These are phyloP conservation scores for Rhopilema esculentum DNA, from an alignment of 30 jellyfish, hydroid and myxozoan species.

Conservation along the genomic window DNA sequence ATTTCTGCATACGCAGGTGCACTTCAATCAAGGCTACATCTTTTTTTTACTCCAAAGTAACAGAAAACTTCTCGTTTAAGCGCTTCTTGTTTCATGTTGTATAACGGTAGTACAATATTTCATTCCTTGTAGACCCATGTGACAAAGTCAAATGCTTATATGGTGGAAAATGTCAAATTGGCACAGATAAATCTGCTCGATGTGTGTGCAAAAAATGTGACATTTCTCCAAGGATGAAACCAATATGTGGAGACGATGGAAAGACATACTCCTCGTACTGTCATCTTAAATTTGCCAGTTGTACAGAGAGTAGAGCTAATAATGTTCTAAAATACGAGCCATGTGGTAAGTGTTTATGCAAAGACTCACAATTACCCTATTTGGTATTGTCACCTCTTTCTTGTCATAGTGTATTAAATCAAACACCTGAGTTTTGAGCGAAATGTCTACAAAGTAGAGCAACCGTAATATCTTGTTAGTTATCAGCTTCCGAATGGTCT, in stretches of 20 bases:
- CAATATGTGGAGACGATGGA: slow-evolving; percentile 47
- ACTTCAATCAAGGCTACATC: too few species aligned
- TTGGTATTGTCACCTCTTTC: too few species aligned
- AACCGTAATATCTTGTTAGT: too few species aligned
- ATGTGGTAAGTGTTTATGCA: slow-evolving; percentile 34
- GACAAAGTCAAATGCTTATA: background rate
- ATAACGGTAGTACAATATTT: background rate
- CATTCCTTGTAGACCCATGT: slow-evolving; percentile 25
- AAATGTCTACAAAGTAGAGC: too few species aligned
- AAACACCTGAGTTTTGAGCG: too few species aligned
- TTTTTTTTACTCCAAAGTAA: too few species aligned
- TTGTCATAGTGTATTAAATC: too few species aligned
- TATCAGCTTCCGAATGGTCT: too few species aligned
- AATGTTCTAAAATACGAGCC: slow-evolving; percentile 1
- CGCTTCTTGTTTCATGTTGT: too few species aligned
- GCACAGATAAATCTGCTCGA: slow-evolving; percentile 10
- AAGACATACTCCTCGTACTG: slow-evolving; percentile 24
- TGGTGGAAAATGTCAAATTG: slow-evolving; percentile 5
- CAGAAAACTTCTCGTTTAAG: too few species aligned
- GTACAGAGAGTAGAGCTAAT: background rate
- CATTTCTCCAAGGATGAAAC: background rate
- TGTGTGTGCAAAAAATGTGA: slow-evolving; percentile 15
- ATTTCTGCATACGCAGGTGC: too few species aligned
- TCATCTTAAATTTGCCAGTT: slow-evolving; percentile 7
- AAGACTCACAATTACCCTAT: too few species aligned